Percentiles rank a stretch among this genome's conserved stretches.
phyloP scores from a whole-genome alignment of 2,888 invertebrate species.

The Microplitis deprimator region DNA sequence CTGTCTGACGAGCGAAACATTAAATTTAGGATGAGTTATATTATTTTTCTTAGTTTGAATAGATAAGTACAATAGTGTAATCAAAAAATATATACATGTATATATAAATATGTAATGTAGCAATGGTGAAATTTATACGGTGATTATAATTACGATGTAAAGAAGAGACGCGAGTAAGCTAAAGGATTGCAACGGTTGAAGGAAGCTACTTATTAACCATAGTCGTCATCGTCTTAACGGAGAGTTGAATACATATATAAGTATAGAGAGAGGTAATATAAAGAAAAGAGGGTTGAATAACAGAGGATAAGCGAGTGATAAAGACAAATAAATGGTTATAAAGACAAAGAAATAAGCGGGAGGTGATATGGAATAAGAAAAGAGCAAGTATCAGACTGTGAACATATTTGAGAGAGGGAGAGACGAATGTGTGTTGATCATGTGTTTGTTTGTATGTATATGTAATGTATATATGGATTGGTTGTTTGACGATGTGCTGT shows the following conservation, averaged over 20 bases:
- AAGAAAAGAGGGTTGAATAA: conserved; percentile 18
- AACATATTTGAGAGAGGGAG: conserved; percentile 28
- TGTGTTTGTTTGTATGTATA: background rate
- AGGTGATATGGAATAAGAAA: conserved; percentile 9
- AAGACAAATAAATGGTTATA: conserved; percentile 20
- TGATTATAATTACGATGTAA: conserved; percentile 46
- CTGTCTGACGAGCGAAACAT: background rate
- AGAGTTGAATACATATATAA: conserved; percentile 15
- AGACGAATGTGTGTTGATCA: background rate
- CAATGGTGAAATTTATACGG: conserved; percentile 20
- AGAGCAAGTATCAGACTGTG: conserved; percentile 29
- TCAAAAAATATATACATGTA: too few species aligned
- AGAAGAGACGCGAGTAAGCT: conserved; percentile 42
- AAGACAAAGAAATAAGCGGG: conserved; percentile 7
- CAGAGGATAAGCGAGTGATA: conserved; percentile 16
- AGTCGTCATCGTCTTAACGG: background rate
- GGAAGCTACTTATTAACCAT: conserved; percentile 34
- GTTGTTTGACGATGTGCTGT: background rate
- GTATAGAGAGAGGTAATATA: conserved; percentile 10
- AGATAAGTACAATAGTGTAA: too few species aligned
- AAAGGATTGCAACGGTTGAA: conserved; percentile 29
- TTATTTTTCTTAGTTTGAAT: background rate
- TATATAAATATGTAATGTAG: background rate
- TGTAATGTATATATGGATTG: background rate
- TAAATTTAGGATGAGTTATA: background rate